These are phyloP conservation scores for Danio kyathit DNA, from an alignment of 2,797 vertebrate species.

Conservation along the genomic window DNA sequence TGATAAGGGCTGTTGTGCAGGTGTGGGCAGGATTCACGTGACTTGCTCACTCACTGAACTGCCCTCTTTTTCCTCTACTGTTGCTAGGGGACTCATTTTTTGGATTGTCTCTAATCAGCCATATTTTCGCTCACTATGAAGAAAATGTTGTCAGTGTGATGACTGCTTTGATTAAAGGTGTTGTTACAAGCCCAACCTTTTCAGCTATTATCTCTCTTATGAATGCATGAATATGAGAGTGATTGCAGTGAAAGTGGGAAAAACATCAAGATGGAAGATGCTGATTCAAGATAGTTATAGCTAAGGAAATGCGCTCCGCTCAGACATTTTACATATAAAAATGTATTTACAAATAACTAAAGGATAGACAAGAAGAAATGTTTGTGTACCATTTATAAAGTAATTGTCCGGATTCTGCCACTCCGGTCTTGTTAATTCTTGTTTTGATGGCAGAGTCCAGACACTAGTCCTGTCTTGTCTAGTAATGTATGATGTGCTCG, in stretches of 20 bases:
- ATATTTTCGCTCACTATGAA: slow-evolving; percentile 32
- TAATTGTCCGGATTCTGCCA: too few relatives aligned
- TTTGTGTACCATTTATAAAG: too few relatives aligned
- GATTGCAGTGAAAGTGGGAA: slow-evolving; percentile 17
- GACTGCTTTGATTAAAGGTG: slow-evolving; percentile 44
- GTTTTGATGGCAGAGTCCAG: too few relatives aligned
- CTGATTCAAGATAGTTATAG: not conserved
- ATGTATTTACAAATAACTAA: too few relatives aligned
- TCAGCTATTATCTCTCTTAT: slow-evolving; percentile 13
- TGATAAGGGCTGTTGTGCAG: slow-evolving; percentile 54
- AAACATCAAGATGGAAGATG: slow-evolving; percentile 3
- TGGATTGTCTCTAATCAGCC: slow-evolving; percentile 42
- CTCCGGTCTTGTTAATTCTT: too few relatives aligned
- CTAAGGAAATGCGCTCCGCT: not conserved
- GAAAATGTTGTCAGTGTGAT: not conserved
- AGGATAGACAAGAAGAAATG: too few relatives aligned
- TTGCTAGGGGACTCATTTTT: slow-evolving; percentile 37
- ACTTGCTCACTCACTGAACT: slow-evolving; percentile 35
- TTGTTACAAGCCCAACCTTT: slow-evolving; percentile 32
- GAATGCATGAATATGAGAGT: slow-evolving; percentile 52
- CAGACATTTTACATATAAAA: too few relatives aligned
- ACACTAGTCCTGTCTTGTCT: too few relatives aligned
- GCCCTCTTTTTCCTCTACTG: slow-evolving; percentile 14
- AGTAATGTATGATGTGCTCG: too few relatives aligned
- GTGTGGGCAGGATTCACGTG: slow-evolving; percentile 42